phyloP scores from a whole-genome alignment of 2,797 vertebrate species.

The Sphenodon punctatus region DNA sequence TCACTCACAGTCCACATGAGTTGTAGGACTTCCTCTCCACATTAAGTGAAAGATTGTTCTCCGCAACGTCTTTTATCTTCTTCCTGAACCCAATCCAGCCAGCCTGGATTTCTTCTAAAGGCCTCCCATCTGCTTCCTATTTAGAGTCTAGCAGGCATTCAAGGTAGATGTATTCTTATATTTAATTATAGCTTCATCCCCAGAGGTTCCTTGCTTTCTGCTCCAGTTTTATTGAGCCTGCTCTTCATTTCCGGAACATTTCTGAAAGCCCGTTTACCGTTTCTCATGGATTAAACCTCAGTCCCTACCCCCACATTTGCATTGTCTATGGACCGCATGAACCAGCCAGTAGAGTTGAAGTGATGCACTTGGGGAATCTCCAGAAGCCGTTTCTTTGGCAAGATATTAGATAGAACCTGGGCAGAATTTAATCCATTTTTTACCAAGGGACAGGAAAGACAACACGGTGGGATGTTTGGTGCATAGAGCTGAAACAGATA shows the following conservation, averaged over 20 bases:
- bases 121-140: constrained; percentile 47
- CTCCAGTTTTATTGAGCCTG: constrained; percentile 9
- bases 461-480: too few species aligned
- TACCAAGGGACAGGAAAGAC: too few species aligned
- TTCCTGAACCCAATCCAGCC: constrained; percentile 45
- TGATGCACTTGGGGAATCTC: not conserved
- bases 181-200: constrained; percentile 41
- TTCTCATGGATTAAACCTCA: not conserved
- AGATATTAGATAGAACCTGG: not conserved
- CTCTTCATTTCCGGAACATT: constrained; percentile 25
- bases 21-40: constrained; percentile 63
- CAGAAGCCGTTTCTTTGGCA: constrained; percentile 18
- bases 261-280: not conserved
- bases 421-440: not conserved
- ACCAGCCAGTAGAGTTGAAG: not conserved
- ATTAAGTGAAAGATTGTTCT: constrained; percentile 64
- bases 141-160: constrained; percentile 24
- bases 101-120: constrained; percentile 48
- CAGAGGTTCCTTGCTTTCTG: constrained; percentile 25
- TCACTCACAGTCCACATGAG: constrained; percentile 66
- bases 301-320: not conserved
- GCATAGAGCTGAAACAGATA: too few species aligned
- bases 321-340: not conserved
- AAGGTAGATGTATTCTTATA: constrained; percentile 24
- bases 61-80: constrained; percentile 67